Percentiles rank a stretch among this genome's conserved stretches.
Conservation (phyloP, 1,140 invertebrate genomes). For the Aricia agestis region DNA sequence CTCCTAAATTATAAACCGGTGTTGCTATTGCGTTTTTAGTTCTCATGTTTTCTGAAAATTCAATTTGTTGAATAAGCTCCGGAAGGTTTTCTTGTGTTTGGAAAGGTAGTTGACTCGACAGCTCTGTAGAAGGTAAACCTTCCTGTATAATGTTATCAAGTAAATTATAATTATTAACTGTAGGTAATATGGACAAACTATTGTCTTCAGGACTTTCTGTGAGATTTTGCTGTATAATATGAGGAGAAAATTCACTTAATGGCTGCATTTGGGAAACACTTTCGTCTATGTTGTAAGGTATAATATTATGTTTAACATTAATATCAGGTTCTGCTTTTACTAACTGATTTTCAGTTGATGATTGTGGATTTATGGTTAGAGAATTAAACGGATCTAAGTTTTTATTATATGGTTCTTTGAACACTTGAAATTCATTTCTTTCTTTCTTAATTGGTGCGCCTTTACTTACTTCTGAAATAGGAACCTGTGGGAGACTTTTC, state of each 20-base stretch:
- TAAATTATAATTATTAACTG: neutral
- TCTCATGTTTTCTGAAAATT: neutral
- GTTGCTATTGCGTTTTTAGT: neutral
- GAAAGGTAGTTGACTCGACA: neutral
- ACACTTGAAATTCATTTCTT: neutral
- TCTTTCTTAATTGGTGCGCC: neutral
- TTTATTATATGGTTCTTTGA: neutral
- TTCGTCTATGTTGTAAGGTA: neutral
- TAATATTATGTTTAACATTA: neutral
- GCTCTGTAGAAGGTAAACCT: neutral
- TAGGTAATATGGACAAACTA: neutral
- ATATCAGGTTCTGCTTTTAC: neutral
- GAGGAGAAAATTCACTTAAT: neutral
- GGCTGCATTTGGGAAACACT: neutral
- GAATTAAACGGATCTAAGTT: neutral
- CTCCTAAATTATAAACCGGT: neutral
- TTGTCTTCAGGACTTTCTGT: neutral
- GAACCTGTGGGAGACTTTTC: too few species aligned
- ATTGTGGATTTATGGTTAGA: neutral
- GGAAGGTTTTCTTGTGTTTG: neutral
- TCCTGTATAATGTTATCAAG: neutral
- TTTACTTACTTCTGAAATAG: neutral
- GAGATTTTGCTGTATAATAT: neutral
- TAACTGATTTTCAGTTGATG: neutral
- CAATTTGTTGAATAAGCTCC: neutral